Conservation (phyloP, 1,140 invertebrate species). For the Druon quercuslanigerum region DNA sequence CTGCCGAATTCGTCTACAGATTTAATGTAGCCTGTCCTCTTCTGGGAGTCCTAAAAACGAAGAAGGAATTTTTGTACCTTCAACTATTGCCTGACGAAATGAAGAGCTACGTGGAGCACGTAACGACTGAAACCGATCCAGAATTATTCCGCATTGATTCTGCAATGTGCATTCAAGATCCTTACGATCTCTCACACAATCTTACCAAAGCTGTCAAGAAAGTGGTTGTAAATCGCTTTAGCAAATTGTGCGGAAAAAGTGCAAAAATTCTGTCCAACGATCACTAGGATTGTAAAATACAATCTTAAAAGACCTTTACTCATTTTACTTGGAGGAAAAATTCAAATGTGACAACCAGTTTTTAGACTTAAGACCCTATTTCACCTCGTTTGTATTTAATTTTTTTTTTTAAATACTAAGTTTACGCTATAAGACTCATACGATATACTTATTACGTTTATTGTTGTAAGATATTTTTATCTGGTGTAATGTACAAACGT, state of each 20-base stretch:
- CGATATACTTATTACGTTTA: too few relatives aligned
- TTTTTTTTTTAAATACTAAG: too few relatives aligned
- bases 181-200: conserved; percentile 74
- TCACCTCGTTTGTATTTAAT: too few relatives aligned
- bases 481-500: too few relatives aligned
- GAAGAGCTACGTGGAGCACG: conserved; percentile 39
- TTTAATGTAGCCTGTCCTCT: conserved; percentile 72
- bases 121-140: conserved; percentile 2
- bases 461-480: too few relatives aligned
- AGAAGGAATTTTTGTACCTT: conserved; percentile 46
- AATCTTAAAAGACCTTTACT: too few relatives aligned
- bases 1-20: conserved; percentile 71
- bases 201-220: conserved; percentile 68
- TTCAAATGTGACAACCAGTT: too few relatives aligned
- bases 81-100: conserved; percentile 45
- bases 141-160: conserved; percentile 58
- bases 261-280: background rate
- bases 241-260: conserved; percentile 52
- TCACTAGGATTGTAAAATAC: too few relatives aligned
- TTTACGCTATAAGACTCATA: too few relatives aligned
- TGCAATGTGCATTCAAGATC: conserved; percentile 74
- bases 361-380: too few relatives aligned
- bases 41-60: conserved; percentile 60
- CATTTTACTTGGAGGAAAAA: too few relatives aligned
- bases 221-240: conserved; percentile 48